These are phyloP conservation scores for Hippocampus zosterae DNA, from an alignment of 2,113 vertebrate species.

Conservation along the genomic window DNA sequence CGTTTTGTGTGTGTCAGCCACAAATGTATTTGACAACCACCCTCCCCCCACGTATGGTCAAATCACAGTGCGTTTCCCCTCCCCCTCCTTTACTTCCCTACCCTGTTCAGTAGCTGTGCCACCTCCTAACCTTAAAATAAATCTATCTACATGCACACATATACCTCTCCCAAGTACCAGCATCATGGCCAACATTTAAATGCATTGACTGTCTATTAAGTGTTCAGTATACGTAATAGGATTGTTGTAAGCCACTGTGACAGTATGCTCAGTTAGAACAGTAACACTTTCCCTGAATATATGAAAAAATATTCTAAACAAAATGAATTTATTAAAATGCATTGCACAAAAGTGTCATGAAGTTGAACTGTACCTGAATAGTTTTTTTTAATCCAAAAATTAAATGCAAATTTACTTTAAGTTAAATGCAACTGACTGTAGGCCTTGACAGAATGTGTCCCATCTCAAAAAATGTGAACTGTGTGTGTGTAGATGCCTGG, in stretches of 20 bases:
- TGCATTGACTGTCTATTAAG: background rate
- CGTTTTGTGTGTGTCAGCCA: conserved; percentile 17
- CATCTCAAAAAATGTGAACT: too few species aligned
- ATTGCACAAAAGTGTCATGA: too few species aligned
- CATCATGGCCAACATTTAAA: background rate
- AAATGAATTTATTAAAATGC: too few species aligned
- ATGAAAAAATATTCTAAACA: too few species aligned
- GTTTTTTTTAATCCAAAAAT: too few species aligned
- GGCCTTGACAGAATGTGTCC: too few species aligned
- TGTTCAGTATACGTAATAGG: background rate
- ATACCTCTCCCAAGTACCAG: background rate
- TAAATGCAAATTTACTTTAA: too few species aligned
- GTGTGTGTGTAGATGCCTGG: conserved; percentile 68
- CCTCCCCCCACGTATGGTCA: conserved; percentile 15
- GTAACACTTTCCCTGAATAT: too few species aligned
- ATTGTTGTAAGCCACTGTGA: background rate
- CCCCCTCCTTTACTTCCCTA: conserved; percentile 2
- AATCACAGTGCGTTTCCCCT: conserved; percentile 12
- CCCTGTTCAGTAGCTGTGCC: conserved; percentile 13
- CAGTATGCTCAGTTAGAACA: too few species aligned
- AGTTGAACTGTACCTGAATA: too few species aligned
- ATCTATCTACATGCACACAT: background rate
- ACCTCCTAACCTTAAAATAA: background rate
- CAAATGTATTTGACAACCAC: background rate
- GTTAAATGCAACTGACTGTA: too few species aligned